Evolutionary conservation across 2,797 vertebrate genomes (phyloP).

Genomic region (Limnodromus scolopaceus): DNA sequence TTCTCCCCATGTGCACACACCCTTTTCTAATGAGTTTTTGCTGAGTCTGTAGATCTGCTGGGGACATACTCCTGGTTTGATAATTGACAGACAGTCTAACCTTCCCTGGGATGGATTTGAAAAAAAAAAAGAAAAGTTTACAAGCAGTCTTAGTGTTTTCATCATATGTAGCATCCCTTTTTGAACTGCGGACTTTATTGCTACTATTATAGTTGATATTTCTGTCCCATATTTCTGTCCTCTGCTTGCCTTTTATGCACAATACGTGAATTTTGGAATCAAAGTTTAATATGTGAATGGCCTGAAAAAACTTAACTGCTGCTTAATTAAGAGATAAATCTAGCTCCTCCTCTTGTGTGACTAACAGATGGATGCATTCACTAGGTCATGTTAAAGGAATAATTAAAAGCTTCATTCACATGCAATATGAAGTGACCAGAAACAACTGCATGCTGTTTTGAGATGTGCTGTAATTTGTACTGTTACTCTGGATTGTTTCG

Average conservation of each 20-base stretch:
- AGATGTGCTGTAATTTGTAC: constrained; percentile 57
- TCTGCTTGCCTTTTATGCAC: background rate
- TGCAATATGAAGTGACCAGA: constrained; percentile 47
- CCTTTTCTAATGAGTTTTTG: constrained; percentile 40
- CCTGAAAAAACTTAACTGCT: background rate
- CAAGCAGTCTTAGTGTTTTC: background rate
- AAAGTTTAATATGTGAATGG: background rate
- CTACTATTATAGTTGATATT: background rate
- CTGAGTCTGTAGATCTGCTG: constrained; percentile 5
- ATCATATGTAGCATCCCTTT: background rate
- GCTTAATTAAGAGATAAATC: background rate
- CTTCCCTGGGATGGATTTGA: background rate
- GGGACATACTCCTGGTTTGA: background rate
- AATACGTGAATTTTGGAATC: background rate
- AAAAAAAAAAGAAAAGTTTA: background rate
- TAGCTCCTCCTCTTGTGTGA: background rate
- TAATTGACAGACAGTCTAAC: background rate
- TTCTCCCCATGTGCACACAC: background rate
- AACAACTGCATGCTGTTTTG: background rate
- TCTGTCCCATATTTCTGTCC: background rate
- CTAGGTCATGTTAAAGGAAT: constrained; percentile 39
- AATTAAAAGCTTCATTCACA: constrained; percentile 63
- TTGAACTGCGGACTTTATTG: background rate
- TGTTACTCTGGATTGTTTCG: constrained; percentile 69
- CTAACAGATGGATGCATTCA: background rate